Evolutionary conservation across 2,797 vertebrate species (phyloP).

Genomic region (Melanogrammus aeglefinus): DNA sequence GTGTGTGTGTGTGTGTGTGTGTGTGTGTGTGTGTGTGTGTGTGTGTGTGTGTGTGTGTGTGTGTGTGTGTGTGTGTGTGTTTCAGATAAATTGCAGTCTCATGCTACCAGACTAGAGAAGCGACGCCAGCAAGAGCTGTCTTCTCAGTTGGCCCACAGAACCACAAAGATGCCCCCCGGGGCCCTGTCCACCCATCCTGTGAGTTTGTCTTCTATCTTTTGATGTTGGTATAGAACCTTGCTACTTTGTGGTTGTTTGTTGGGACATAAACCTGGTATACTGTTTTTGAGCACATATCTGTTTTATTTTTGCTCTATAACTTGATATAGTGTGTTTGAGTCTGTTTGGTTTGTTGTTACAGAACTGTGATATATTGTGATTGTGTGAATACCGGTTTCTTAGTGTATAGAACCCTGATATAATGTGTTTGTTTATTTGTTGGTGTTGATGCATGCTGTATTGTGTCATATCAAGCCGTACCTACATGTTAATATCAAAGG

Average conservation of each 20-base stretch:
- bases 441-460: background rate
- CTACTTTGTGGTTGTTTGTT: background rate
- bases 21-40: background rate
- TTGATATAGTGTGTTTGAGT: background rate
- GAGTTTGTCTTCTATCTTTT: background rate
- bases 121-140: background rate
- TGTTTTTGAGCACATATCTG: background rate
- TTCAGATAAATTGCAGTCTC: slow-evolving; percentile 6
- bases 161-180: background rate
- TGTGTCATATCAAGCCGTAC: background rate
- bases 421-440: background rate
- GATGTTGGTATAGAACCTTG: no score
- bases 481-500: background rate
- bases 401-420: background rate
- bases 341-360: no score
- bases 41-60: background rate
- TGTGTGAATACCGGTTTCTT: no score
- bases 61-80: background rate
- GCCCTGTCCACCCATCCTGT: background rate
- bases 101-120: background rate
- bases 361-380: no score
- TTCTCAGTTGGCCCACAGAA: background rate
- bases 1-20: no score
- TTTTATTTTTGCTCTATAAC: background rate
- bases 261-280: background rate